A percentile compares a stretch with the other conserved stretches of the same genome.
Evolutionary conservation across 2,888 invertebrate species (phyloP).

Genomic region (Drosophila planitibia): DNA sequence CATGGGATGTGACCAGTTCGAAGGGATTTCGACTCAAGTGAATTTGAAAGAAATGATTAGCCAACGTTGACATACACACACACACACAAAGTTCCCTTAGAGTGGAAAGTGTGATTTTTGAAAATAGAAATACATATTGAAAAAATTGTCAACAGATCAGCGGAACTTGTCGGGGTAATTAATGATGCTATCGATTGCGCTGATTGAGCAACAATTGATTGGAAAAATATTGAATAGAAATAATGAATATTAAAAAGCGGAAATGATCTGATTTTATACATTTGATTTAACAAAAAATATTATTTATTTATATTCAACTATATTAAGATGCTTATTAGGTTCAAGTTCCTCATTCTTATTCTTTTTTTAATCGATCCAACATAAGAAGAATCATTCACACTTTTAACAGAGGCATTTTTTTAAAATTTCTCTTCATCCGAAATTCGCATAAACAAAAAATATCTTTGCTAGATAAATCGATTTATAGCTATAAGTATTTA

Average conservation of each 20-base stretch:
- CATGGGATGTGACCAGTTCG: slow-evolving; percentile 9
- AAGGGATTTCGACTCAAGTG: slow-evolving; percentile 15
- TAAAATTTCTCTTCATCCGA: not conserved
- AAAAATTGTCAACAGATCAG: slow-evolving; percentile 2
- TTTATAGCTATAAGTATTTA: not conserved
- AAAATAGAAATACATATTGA: slow-evolving; percentile 5
- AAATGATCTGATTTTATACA: not conserved
- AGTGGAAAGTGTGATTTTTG: slow-evolving; percentile 22
- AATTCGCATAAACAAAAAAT: not conserved
- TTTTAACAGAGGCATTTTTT: not conserved
- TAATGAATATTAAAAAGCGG: not conserved
- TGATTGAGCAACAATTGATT: not conserved
- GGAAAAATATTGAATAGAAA: not conserved
- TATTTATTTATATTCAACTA: not conserved
- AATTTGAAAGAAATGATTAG: slow-evolving; percentile 64
- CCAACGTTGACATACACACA: slow-evolving; percentile 60
- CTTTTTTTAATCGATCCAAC: not conserved
- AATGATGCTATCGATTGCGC: not conserved
- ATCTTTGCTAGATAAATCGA: not conserved
- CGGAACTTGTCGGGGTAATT: not conserved
- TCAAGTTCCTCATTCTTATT: not conserved
- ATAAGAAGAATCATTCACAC: not conserved
- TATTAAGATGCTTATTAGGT: not conserved
- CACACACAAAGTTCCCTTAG: slow-evolving; percentile 13
- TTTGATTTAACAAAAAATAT: too few species aligned